These are phyloP conservation scores for Macrophya alboannulata DNA, from an alignment of 2,888 invertebrate species.

Conservation along the genomic window DNA sequence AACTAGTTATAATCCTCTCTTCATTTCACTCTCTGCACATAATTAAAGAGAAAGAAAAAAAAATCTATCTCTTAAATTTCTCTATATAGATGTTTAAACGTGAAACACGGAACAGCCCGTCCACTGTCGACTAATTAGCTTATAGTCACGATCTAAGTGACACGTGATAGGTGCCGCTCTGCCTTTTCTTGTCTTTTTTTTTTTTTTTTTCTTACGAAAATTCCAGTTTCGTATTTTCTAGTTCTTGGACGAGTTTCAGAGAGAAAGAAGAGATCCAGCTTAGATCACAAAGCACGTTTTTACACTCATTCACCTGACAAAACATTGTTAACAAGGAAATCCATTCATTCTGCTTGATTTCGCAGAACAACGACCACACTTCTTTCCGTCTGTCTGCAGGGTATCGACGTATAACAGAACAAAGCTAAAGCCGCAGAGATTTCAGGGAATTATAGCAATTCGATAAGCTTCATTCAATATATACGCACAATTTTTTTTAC, in stretches of 20 bases:
- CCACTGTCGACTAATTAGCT: slow-evolving; percentile 35
- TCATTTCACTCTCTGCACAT: background rate
- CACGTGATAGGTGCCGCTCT: background rate
- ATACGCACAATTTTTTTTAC: background rate
- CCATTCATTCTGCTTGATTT: slow-evolving; percentile 15
- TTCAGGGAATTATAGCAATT: background rate
- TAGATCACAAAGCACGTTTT: background rate
- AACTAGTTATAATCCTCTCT: background rate
- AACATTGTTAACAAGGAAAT: slow-evolving; percentile 29
- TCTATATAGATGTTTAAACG: background rate
- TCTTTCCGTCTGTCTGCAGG: background rate
- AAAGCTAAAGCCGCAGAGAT: slow-evolving; percentile 8
- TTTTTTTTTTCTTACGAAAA: background rate
- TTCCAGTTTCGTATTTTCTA: slow-evolving; percentile 2
- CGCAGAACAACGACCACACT: background rate
- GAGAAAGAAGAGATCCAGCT: background rate
- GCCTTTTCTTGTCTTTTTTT: background rate
- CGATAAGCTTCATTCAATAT: slow-evolving; percentile 5
- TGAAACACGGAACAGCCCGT: background rate
- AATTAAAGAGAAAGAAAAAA: background rate
- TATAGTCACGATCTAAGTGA: background rate
- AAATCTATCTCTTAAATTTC: background rate
- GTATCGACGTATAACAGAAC: background rate
- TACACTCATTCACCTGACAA: background rate
- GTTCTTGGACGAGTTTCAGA: background rate